These are phyloP conservation scores for Eufriesea mexicana DNA, from an alignment of 1,140 invertebrate species.

Conservation along the genomic window DNA sequence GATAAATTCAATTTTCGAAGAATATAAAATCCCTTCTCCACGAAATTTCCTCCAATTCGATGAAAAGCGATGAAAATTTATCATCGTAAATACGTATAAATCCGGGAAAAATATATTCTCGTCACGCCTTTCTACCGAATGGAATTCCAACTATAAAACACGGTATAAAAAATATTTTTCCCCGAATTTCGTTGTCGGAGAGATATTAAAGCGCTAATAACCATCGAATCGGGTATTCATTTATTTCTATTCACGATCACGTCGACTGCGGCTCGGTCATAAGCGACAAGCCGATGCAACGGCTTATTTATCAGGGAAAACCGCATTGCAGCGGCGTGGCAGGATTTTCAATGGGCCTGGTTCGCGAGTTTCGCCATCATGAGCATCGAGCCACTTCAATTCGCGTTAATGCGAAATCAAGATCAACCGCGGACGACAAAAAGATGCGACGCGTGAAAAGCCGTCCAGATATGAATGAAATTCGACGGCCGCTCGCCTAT, in stretches of 20 bases:
- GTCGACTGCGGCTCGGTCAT: background rate
- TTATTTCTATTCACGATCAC: background rate
- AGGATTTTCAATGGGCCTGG: background rate
- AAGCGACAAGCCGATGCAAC: constrained; percentile 5
- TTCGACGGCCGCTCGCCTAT: constrained; percentile 15
- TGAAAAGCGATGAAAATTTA: too few relatives aligned
- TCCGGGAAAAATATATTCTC: background rate
- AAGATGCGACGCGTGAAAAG: constrained; percentile 24
- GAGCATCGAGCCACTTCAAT: constrained; percentile 6
- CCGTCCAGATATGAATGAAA: constrained; percentile 36
- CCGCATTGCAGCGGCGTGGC: background rate
- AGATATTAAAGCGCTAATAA: background rate
- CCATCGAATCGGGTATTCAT: background rate
- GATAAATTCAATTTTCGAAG: too few relatives aligned
- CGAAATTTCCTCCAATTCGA: too few relatives aligned
- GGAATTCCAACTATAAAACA: background rate
- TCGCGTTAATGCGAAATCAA: constrained; percentile 42
- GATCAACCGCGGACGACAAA: constrained; percentile 28
- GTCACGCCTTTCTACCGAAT: background rate
- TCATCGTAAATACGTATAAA: too few relatives aligned
- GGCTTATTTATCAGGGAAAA: constrained; percentile 26
- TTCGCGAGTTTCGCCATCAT: constrained; percentile 4
- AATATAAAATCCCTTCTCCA: too few relatives aligned
- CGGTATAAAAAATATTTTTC: background rate
- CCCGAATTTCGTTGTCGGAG: background rate